Evolutionary conservation across 1,140 invertebrate species (phyloP).

Genomic region (Cydia fagiglandana): DNA sequence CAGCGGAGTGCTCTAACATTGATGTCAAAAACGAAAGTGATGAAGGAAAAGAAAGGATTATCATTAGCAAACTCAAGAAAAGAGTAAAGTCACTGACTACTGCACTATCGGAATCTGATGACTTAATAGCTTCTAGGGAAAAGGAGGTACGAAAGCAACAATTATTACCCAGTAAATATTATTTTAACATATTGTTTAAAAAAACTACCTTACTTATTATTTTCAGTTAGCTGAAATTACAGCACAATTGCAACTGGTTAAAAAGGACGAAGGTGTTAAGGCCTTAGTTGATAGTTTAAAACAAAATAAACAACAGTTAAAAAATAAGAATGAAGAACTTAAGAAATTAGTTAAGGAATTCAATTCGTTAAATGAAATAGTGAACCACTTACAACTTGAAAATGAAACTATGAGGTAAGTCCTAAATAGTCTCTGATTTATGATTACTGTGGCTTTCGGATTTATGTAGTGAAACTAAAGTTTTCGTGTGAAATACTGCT

Average conservation of each 20-base stretch:
- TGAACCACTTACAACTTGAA: conserved; percentile 69
- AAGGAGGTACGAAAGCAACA: conserved; percentile 59
- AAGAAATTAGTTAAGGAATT: conserved; percentile 68
- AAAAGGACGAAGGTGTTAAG: conserved; percentile 65
- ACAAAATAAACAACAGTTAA: conserved; percentile 64
- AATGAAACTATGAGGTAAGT: conserved; percentile 72
- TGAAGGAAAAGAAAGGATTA: conserved; percentile 59
- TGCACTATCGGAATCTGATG: conserved; percentile 54
- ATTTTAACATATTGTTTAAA: conserved; percentile 10
- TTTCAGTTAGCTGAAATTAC: conserved; percentile 59
- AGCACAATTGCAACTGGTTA: conserved; percentile 59
- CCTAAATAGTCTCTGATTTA: not conserved
- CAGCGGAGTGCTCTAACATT: conserved; percentile 42
- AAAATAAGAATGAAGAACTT: conserved; percentile 68
- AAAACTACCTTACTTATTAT: conserved; percentile 24
- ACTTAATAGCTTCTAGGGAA: conserved; percentile 62
- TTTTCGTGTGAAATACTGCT: not conserved
- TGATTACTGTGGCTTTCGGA: not conserved
- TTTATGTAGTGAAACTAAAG: not conserved
- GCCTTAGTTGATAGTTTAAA: conserved; percentile 60
- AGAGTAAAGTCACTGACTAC: conserved; percentile 53
- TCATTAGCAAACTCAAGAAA: conserved; percentile 60
- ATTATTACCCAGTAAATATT: conserved; percentile 3
- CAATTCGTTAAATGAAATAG: conserved; percentile 60
- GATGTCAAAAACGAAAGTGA: conserved; percentile 64